Conservation (phyloP, 2,797 vertebrate species). For the Macropodus opercularis region DNA sequence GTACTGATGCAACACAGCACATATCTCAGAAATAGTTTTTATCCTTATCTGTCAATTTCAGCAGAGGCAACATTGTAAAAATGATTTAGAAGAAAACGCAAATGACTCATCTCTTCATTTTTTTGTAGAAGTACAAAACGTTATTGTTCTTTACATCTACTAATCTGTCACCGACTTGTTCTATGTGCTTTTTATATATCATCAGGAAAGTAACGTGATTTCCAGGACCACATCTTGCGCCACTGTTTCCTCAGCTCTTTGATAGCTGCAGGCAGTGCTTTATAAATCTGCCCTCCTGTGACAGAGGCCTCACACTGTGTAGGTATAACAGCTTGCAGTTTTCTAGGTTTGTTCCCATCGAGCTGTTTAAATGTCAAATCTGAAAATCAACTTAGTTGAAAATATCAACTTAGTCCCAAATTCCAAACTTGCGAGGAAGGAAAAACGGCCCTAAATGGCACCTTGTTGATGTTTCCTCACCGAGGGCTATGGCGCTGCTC, state of each 20-base stretch:
- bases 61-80: background rate
- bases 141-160: conserved; percentile 6
- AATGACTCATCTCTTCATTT: conserved; percentile 2
- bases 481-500: conserved; percentile 47
- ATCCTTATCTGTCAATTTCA: conserved; percentile 14
- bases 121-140: background rate
- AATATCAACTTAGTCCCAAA: conserved; percentile 13
- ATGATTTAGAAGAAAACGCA: conserved; percentile 21
- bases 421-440: conserved; percentile 46
- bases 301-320: conserved; percentile 25
- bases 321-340: conserved; percentile 19
- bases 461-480: conserved; percentile 49
- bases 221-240: conserved; percentile 2
- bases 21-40: conserved; percentile 44
- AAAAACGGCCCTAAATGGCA: conserved; percentile 30
- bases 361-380: conserved; percentile 30
- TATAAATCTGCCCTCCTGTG: conserved; percentile 15
- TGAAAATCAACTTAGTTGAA: conserved; percentile 32
- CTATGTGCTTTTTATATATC: background rate
- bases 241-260: conserved; percentile 14
- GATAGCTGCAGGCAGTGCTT: conserved; percentile 4
- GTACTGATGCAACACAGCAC: conserved; percentile 52
- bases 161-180: conserved; percentile 11
- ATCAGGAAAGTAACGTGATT: conserved; percentile 3
- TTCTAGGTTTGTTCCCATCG: conserved; percentile 24